Evolutionary conservation across 2,888 invertebrate genomes (phyloP).

Genomic region (Girardia tigrina): DNA sequence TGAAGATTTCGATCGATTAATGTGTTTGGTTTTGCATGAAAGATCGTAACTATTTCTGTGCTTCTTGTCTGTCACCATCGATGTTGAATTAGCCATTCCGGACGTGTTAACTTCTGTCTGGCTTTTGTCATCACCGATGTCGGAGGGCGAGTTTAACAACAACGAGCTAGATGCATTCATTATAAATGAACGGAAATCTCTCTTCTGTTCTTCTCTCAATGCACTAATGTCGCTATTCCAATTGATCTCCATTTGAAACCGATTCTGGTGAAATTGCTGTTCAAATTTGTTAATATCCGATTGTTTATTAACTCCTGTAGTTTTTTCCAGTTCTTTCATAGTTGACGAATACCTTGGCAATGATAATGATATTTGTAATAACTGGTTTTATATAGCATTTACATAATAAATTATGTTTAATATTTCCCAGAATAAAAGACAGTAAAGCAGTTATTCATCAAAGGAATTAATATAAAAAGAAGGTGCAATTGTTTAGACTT

Average conservation of each 20-base stretch:
- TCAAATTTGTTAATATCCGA: not conserved
- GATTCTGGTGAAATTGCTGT: slow-evolving; percentile 5
- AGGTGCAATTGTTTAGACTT: too few relatives aligned
- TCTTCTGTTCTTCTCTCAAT: not conserved
- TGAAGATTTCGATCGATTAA: not conserved
- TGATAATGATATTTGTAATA: too few relatives aligned
- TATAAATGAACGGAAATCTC: slow-evolving; percentile 3
- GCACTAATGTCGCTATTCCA: slow-evolving; percentile 26
- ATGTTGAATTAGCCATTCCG: too few relatives aligned
- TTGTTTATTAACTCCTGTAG: not conserved
- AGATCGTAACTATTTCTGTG: not conserved
- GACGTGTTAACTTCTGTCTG: not conserved
- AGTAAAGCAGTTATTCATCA: too few relatives aligned
- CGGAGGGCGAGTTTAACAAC: not conserved
- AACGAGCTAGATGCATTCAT: not conserved
- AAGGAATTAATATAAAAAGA: too few relatives aligned
- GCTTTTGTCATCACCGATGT: not conserved
- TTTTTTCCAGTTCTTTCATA: slow-evolving; percentile 16
- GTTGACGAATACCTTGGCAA: not conserved
- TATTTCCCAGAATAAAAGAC: too few relatives aligned
- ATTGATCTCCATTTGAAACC: slow-evolving; percentile 6
- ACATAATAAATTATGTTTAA: too few relatives aligned
- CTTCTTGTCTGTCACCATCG: not conserved
- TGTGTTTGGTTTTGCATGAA: not conserved
- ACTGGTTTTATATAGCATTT: too few relatives aligned